Base-by-base conservation (phyloP, 2,888 invertebrate species). In the Iselma pallidipennis region DNA sequence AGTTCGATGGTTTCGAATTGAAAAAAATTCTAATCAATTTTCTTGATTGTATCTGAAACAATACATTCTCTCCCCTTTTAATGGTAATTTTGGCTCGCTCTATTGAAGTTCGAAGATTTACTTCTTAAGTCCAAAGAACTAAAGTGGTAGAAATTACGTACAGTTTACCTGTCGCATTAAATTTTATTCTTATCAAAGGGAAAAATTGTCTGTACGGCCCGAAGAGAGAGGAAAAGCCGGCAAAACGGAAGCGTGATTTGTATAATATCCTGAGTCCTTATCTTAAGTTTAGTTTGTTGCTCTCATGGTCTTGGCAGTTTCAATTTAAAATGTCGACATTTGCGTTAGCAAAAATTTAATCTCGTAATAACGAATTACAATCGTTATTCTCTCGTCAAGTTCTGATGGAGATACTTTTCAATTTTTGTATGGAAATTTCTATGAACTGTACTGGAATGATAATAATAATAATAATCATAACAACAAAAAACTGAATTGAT, bases 201-300 rank as follows among this genome's bases (percentile, higher is more conserved):
- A n/a, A 54, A 19, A 16, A 37, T 57, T 50, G 42, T 16, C 59
- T 31, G 49, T 55, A 50, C 49, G 50, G 42, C 29, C 12, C n/a
- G 16, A 33, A 29, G 5, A 28, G 57, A 14, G 4, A 3, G 28
- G 49, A 45, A 59, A 57, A 63, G 49, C 49, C 52, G 55, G 37
- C 52, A 63, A 52, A 63, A 51, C 55, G 57, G 49, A 49, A 57
- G 56, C 55, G 63, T 63, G 58, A 67, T 66, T 65, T 65, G 64
- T 66, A n/a, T n/a, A 65, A 65, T 57, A 66, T 57, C 57, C 49
- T 14, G 59, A 51, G 50, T 55, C 57, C 61, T 64, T 66, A 64
- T 66, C 66, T 65, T 59, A 4, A 64, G 58, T 64, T 61, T 55
- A 65, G 57, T 63, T 63, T 62, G 60, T 65, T 66, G 60, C 55